These are phyloP conservation scores for Epiblema foenella DNA, from an alignment of 2,888 invertebrate species.

Conservation along the genomic window DNA sequence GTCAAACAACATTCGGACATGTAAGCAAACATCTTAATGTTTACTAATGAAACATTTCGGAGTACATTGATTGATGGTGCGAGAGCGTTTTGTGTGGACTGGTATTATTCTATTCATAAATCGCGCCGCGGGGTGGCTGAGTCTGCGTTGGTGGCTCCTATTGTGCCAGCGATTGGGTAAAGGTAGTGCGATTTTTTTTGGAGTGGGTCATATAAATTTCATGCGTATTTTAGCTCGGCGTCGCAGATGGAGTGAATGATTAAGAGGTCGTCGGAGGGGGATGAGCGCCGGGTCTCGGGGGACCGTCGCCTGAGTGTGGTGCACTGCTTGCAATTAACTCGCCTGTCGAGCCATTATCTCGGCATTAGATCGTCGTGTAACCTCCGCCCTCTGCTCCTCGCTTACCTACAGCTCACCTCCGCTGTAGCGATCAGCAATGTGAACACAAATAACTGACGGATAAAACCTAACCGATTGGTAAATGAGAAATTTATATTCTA, in stretches of 20 bases:
- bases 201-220: slow-evolving; percentile 79
- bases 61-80: slow-evolving; percentile 82
- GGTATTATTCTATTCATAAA: slow-evolving; percentile 80
- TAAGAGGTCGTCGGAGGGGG: slow-evolving; percentile 66
- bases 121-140: slow-evolving; percentile 73
- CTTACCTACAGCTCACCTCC: slow-evolving; percentile 14
- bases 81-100: slow-evolving; percentile 76
- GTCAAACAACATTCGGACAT: slow-evolving; percentile 77
- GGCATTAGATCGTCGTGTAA: slow-evolving; percentile 63
- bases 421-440: slow-evolving; percentile 9
- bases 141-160: slow-evolving; percentile 81
- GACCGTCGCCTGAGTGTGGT: slow-evolving; percentile 70
- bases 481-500: not conserved
- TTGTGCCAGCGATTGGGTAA: slow-evolving; percentile 74
- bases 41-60: slow-evolving; percentile 84
- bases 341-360: slow-evolving; percentile 76
- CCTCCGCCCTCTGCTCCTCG: slow-evolving; percentile 30
- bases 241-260: slow-evolving; percentile 78
- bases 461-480: not conserved
- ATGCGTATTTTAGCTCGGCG: slow-evolving; percentile 72
- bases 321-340: slow-evolving; percentile 81
- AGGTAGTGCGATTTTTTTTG: slow-evolving; percentile 67
- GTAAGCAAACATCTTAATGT: slow-evolving; percentile 85
- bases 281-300: slow-evolving; percentile 61
- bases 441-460: not conserved